Evolutionary conservation across 2,113 vertebrate genomes (phyloP), one percentile per base, ranked within the genome.

Genomic region (Elaphurus davidianus): DNA sequence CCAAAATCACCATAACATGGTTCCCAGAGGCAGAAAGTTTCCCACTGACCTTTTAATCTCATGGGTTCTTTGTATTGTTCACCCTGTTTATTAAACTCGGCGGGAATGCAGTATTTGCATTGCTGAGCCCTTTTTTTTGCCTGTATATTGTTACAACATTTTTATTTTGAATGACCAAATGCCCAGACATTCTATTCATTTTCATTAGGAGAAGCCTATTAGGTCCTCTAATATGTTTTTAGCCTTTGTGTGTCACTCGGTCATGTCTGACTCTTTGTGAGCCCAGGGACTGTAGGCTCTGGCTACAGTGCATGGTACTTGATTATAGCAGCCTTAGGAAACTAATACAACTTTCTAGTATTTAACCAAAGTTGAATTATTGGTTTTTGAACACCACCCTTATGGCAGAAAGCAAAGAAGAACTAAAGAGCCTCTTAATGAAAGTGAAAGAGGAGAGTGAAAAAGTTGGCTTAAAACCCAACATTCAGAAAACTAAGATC

Each of bases 121-220:
- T 87, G 27, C 17, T 83, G 57, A 67, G 28, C 23, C 14, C 21
- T 50, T 1, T 87, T 87, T 47, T 59, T 90, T 55, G 36, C 25
- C 28, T 62, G 9, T 45, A n/a, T 84, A 25, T 54, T 83, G 25
- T 92, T 64, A 36, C 28, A 74, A 7, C 27, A 47, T 94, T 93
- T 93, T 93, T 89, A 7, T 89, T 91, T 54, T 57, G 45, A 90
- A 67, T 67, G 54, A 21, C 19, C 67, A 88, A 85, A 59, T 59
- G 30, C 64, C 16, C 90, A 88, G 59, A 55, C 15, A 60, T 64
- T 98, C 55, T 55, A 81, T 82, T 52, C 90, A 79, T 76, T 87
- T 64, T 81, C 33, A 54, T 84, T 74, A 57, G 87, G 90, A n/a
- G 33, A 96, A 64, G 14, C 43, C 36, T 93, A 30, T 54, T 23